These are phyloP conservation scores for Onychomys leucogaster DNA, from an alignment of 2,797 vertebrate species.

Conservation along the genomic window DNA sequence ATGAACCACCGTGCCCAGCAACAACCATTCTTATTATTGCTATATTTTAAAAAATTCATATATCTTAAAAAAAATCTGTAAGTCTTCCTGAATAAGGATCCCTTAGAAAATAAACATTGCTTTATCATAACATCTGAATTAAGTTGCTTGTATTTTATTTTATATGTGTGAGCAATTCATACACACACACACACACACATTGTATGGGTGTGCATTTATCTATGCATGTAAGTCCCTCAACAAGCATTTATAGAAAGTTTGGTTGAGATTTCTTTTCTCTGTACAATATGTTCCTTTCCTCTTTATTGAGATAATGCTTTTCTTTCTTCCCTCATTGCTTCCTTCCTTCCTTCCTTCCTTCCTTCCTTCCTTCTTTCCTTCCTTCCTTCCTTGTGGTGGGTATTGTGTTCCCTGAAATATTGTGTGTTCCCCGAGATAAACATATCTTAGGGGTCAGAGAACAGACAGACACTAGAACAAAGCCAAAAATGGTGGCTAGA, in stretches of 20 bases:
- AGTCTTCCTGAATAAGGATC: not conserved
- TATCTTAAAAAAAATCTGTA: not conserved
- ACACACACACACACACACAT: not conserved
- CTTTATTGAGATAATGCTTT: not conserved
- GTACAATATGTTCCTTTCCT: not conserved
- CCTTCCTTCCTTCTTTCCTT: too few relatives aligned
- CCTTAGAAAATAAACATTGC: not conserved
- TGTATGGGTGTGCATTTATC: not conserved
- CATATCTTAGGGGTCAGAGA: too few relatives aligned
- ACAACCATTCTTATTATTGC: not conserved
- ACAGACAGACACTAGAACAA: too few relatives aligned
- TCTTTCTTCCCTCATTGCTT: not conserved
- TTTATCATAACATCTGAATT: conserved; percentile 19
- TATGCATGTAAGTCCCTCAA: not conserved
- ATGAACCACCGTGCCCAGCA: not conserved
- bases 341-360: too few relatives aligned
- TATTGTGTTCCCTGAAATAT: too few relatives aligned
- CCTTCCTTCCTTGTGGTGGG: too few relatives aligned
- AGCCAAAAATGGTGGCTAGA: too few relatives aligned
- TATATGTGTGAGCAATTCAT: not conserved
- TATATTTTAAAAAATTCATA: not conserved
- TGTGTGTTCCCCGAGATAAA: too few relatives aligned
- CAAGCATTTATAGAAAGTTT: conserved; percentile 42
- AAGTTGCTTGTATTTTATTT: conserved; percentile 20
- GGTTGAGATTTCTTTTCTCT: not conserved